Evolutionary conservation across 2,113 vertebrate species (phyloP), one percentile per base, ranked within the genome.

Genomic region (Ammodytes marinus): DNA sequence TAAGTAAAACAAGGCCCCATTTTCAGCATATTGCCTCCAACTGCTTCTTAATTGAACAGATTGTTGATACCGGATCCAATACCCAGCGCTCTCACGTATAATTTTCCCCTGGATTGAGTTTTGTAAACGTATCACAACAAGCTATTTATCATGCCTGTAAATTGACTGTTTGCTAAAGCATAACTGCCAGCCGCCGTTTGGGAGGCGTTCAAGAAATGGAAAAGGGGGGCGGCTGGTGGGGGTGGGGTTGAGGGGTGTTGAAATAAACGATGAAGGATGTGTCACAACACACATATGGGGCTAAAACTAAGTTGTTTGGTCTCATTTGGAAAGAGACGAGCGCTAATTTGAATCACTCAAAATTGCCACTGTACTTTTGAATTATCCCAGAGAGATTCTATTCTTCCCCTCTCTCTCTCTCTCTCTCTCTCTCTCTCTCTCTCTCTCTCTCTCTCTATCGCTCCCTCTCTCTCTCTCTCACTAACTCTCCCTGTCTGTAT

Each of bases 91-190:
- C 95, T 95, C 93, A 95, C 94, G 93, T 95, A 96, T 96, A 96
- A 95, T 96, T 96, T 96, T 95, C 95, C 96, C 96, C 96, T 97
- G 96, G 95, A 95, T 96, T 95, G 95, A 96, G 94, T 95, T 96
- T 95, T 95, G 95, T 96, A 96, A 96, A 96, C 93, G 95, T 96
- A 97, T 95, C 96, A 95, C 94, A 93, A 96, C 96, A 96, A 93
- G 96, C 96, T 96, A 97, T 97, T 97, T 97, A 96, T 97, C 95
- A 97, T 95, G 94, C 95, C 95, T 94, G 94, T 95, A 96, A 96
- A 97, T 96, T 96, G 95, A 97, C 97, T 97, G 96, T 96, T 97
- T 97, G 97, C 96, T 96, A 96, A 97, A 97, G 96, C 95, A 96
- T 96, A 97, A 97, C 96, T 97, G 95, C 95, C 93, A 94, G 93